These are phyloP conservation scores for Mus spretus DNA, from an alignment of 2,797 vertebrate genomes.

Conservation along the genomic window DNA sequence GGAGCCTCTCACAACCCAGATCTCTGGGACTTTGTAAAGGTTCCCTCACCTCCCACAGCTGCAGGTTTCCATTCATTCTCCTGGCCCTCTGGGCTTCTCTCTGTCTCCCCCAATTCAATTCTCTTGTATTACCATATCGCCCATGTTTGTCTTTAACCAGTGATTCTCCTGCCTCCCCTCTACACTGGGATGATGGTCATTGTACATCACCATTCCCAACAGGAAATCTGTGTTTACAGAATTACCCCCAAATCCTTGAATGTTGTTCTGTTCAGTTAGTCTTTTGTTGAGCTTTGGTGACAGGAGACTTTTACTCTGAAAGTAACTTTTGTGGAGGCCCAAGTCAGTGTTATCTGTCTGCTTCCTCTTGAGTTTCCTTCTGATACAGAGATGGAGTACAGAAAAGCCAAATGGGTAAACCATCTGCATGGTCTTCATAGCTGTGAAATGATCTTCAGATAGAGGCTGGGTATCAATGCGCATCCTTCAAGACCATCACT, in stretches of 20 bases:
- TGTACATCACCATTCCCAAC: too few species aligned
- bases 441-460: neutral
- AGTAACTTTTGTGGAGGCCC: constrained; percentile 6
- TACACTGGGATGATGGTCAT: too few species aligned
- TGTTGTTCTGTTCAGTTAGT: neutral
- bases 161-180: neutral
- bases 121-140: neutral
- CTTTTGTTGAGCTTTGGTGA: neutral
- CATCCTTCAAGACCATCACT: neutral
- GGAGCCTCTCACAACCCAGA: too few species aligned
- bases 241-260: neutral
- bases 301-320: neutral
- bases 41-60: too few species aligned
- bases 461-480: neutral
- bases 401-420: neutral
- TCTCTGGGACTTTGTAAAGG: too few species aligned
- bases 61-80: too few species aligned
- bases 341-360: neutral
- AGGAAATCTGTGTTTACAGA: neutral
- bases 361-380: neutral
- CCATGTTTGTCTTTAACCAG: neutral
- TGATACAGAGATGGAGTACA: neutral
- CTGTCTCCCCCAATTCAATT: neutral
- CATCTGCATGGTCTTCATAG: neutral
- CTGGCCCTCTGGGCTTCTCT: too few species aligned